Base-by-base conservation (phyloP, 2,797 vertebrate genomes). In the Liasis olivaceus region DNA sequence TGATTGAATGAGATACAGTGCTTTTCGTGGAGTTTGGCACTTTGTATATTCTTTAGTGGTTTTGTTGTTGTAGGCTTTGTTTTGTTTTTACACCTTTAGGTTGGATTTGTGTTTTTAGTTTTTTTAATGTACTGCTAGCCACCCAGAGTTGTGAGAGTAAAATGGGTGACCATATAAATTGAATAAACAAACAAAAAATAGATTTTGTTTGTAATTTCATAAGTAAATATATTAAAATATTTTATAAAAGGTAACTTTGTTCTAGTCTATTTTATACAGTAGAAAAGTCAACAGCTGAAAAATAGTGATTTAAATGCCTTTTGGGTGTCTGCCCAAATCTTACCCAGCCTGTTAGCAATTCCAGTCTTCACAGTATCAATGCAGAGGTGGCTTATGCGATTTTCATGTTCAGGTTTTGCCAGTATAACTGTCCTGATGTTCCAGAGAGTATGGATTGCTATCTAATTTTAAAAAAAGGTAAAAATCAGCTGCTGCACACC, bases 291-390 rank as follows among this genome's bases (percentile, higher is more conserved):
- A 59, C n/a, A n/a, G 26, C n/a, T 85, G 26, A 26, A 59, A 92
- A 85, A 15, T 6, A 15, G 31, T 4, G 28, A 86, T 15, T 72
- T n/a, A 62, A 51, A 90, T 87, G 64, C 20, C 5, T 81, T 62
- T 58, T 42, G 58, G 20, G 14, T 51, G n/a, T 88, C 6, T 64
- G 20, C 13, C 4, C 24, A 58, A 47, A 31, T 56, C 98, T 98
- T 94, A 99, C 99, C 99, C 89, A 99, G 98, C 0, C 99, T 99
- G 96, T 99, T 99, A 77, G 99, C 99, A 0, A 99, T 99, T 94
- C 99, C 99, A 0, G 99, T 99, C 97, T 99, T 99, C 95, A 99
- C 99, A 0, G 98, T 99, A 98, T 99, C 98, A 0, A 98, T 99
- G 95, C 98, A 99, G 93, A 99, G 92, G 92, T 99, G 99, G 31